A percentile compares a stretch with the other conserved stretches of the same genome.
phyloP scores from a whole-genome alignment of 2,888 invertebrate species.

The Macaria liturata region DNA sequence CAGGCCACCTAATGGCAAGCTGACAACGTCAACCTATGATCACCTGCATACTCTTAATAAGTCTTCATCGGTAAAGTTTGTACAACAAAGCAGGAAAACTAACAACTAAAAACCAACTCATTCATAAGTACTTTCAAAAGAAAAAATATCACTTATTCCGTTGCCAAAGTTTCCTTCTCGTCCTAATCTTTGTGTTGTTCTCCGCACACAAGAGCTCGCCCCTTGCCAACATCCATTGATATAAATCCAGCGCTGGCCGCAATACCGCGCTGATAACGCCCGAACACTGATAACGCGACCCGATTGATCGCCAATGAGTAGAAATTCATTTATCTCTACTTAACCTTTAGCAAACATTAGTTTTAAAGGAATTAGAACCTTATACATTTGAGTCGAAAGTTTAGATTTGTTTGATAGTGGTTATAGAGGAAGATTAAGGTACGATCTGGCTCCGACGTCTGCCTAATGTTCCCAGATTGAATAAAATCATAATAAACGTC shows the following conservation, averaged over 20 bases:
- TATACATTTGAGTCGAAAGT: constrained; percentile 28
- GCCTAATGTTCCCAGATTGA: constrained; percentile 18
- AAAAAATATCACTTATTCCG: no score
- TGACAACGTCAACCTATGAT: no score
- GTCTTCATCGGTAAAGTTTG: no score
- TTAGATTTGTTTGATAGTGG: constrained; percentile 30
- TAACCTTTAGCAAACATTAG: constrained; percentile 40
- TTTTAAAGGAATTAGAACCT: constrained; percentile 34
- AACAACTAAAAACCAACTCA: no score
- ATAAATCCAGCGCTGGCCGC: constrained; percentile 22
- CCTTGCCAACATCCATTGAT: background rate
- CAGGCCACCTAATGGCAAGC: no score
- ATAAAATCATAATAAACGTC: constrained; percentile 27
- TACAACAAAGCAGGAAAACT: no score
- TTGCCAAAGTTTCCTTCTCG: no score
- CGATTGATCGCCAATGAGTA: constrained; percentile 80
- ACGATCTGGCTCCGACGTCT: constrained; percentile 41
- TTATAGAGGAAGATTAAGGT: constrained; percentile 45
- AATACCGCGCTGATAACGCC: constrained; percentile 55
- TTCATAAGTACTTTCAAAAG: no score
- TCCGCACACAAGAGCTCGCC: no score
- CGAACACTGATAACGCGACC: constrained; percentile 73
- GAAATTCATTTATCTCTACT: constrained; percentile 78
- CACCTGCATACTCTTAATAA: no score
- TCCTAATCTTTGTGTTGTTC: no score